phyloP scores from a whole-genome alignment of 37 sponge, comb jelly and placozoan species.

The Diacarnus erythraeanus region DNA sequence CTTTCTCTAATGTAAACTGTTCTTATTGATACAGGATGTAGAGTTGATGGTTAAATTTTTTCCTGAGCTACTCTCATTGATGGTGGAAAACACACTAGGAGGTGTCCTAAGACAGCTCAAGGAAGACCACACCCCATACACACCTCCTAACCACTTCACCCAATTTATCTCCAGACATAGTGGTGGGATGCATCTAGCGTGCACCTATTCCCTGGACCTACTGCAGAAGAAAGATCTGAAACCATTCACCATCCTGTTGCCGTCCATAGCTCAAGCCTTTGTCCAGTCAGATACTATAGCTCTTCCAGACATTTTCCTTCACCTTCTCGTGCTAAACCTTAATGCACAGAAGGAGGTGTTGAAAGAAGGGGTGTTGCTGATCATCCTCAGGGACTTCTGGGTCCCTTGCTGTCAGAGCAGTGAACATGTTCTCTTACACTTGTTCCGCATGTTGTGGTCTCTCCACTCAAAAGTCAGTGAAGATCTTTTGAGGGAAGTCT shows the following conservation, averaged over 20 bases:
- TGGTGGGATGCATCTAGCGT: constrained; percentile 49
- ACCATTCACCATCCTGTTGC: constrained; percentile 40
- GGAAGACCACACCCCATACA: constrained; percentile 33
- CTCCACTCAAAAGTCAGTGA: constrained; percentile 24
- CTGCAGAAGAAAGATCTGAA: constrained; percentile 58
- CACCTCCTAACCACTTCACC: constrained; percentile 28
- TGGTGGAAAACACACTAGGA: constrained; percentile 51
- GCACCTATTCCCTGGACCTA: constrained; percentile 47
- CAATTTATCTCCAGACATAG: constrained; percentile 26
- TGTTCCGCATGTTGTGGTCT: constrained; percentile 56
- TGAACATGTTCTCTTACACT: constrained; percentile 56
- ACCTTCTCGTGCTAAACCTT: constrained; percentile 44
- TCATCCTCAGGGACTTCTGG: constrained; percentile 61
- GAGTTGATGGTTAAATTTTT: constrained; percentile 60
- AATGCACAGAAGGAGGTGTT: constrained; percentile 10
- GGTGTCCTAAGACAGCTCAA: constrained; percentile 38
- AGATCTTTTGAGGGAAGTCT: constrained; percentile 31
- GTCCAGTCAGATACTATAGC: constrained; percentile 1
- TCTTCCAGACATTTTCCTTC: constrained; percentile 69
- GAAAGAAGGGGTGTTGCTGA: constrained; percentile 15
- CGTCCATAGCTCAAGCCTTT: constrained; percentile 49
- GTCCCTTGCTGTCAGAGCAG: constrained; percentile 51
- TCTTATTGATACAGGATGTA: constrained; percentile 45
- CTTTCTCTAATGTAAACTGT: too few species aligned
- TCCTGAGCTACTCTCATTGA: constrained; percentile 69